Evolutionary conservation across 2,888 invertebrate species (phyloP), one percentile per base, ranked within the genome.

Genomic region (Didymodactylos carnosus): DNA sequence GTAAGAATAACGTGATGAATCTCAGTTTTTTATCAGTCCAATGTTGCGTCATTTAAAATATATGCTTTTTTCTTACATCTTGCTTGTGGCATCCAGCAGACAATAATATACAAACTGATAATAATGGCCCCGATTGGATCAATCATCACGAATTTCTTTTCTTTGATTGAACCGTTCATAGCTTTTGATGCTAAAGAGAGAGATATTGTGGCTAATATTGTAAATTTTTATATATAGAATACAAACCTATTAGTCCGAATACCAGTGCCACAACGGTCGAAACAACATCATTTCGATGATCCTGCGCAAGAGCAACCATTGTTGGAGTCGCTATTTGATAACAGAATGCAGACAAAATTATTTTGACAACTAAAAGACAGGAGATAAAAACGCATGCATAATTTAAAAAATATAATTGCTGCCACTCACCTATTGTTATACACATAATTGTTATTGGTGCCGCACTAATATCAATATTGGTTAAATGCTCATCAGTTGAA

Each of bases 61-160:
- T n/a, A n/a, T n/a, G n/a, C n/a, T n/a, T n/a, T n/a, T n/a, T 23
- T 19, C 43, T 19, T 19, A 71, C 43, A 23, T 40, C 71, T 19
- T 40, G 40, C 41, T 46, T 71, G 71, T 11, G 43, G 43, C 27
- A 46, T 71, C 83, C 84, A 84, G 69, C 81, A 83, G 75, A 79
- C 77, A n/a, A 82, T 79, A 75, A 85, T 85, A 79, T 85, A 85
- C 39, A 84, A 39, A 41, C 83, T 82, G 69, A 85, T 85, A 6
- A 83, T 35, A 7, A 85, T 82, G 43, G 86, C 86, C 11, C 86
- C 86, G 14, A 82, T 77, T 0, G 85, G 85, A 77, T 86, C 85
- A 23, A 83, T 77, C 76, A 82, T 29, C 11, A 29, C 25, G 13
- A 51, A 16, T 27, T 51, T 29, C 29, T 16, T 51, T 27, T 25